Conservation (phyloP, 2,113 vertebrate genomes). For the Dicaeum eximium region DNA sequence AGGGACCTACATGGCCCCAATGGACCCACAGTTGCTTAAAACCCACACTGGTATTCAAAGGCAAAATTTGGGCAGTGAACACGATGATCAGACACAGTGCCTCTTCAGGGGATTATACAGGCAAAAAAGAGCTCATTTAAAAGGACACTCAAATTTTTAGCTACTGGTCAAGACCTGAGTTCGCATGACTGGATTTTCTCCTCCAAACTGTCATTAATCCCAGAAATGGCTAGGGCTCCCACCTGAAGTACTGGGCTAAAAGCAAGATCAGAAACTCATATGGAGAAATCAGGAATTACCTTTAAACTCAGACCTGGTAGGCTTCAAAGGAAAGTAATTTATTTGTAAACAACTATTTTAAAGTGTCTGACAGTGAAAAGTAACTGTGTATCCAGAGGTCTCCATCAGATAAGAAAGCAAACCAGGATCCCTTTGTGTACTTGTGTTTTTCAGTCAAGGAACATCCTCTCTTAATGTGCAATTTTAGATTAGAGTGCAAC, state of each 20-base stretch:
- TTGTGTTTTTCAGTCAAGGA: background rate
- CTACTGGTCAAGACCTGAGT: background rate
- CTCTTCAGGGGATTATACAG: background rate
- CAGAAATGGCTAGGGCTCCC: background rate
- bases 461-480: background rate
- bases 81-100: accelerated
- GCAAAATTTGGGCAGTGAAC: background rate
- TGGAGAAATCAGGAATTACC: background rate
- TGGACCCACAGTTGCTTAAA: background rate
- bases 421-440: background rate
- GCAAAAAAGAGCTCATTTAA: background rate
- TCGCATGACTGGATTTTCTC: background rate
- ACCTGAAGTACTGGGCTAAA: background rate
- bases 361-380: background rate
- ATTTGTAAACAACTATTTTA: background rate
- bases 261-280: background rate
- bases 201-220: background rate
- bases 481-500: background rate
- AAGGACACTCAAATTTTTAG: background rate
- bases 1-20: background rate
- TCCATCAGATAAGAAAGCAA: background rate
- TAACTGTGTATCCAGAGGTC: background rate
- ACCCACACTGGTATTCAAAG: background rate
- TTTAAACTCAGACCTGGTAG: background rate
- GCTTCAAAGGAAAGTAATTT: background rate